These are phyloP conservation scores for Amphiprion clarkii DNA, from an alignment of 2,797 vertebrate genomes.

Conservation along the genomic window DNA sequence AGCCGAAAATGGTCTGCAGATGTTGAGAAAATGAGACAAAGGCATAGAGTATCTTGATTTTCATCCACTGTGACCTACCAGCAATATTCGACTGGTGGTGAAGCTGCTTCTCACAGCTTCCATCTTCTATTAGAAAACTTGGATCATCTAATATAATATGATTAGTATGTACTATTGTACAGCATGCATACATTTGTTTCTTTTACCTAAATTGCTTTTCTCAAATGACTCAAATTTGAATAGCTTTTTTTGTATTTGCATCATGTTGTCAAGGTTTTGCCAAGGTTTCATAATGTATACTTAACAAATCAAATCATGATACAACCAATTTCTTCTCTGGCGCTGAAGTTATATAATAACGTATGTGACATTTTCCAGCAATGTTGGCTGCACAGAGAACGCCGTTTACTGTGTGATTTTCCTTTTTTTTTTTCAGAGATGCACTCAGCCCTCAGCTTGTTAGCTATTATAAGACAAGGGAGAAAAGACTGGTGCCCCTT, in stretches of 20 bases:
- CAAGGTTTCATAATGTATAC: not conserved
- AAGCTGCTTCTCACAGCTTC: constrained; percentile 10
- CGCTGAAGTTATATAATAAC: constrained; percentile 28
- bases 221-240: not conserved
- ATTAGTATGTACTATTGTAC: too few species aligned
- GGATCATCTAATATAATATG: not conserved
- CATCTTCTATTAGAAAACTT: not conserved
- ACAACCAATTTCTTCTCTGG: not conserved
- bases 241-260: not conserved
- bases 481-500: constrained; percentile 13
- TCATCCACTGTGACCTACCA: constrained; percentile 31
- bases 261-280: not conserved
- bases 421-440: constrained; percentile 4
- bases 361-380: constrained; percentile 43
- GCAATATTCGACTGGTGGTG: constrained; percentile 1
- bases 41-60: constrained; percentile 52
- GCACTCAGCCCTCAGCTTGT: constrained; percentile 31
- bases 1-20: constrained; percentile 65
- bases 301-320: not conserved
- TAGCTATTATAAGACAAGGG: constrained; percentile 21
- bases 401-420: constrained; percentile 14
- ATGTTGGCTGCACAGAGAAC: constrained; percentile 22
- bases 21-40: constrained; percentile 64
- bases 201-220: too few species aligned
- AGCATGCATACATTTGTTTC: too few species aligned